These are phyloP conservation scores for Bemisia tabaci DNA, from an alignment of 1,140 invertebrate species.

Conservation along the genomic window DNA sequence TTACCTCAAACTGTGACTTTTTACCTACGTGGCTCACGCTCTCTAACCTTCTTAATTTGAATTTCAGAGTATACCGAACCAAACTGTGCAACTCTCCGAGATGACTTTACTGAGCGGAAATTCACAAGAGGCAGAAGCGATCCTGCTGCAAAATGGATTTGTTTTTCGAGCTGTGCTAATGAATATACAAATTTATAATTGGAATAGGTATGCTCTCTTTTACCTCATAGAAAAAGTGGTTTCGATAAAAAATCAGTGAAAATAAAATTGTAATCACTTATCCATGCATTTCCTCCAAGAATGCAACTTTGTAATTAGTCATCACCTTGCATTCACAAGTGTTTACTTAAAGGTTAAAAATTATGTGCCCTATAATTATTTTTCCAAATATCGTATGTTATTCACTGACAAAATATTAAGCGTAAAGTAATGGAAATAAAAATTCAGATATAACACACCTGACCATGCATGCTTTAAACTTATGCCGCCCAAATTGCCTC, in stretches of 20 bases:
- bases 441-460: too few relatives aligned
- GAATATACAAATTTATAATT: conserved; percentile 71
- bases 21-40: too few relatives aligned
- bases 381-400: neutral
- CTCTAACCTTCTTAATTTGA: too few relatives aligned
- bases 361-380: neutral
- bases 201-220: conserved; percentile 53
- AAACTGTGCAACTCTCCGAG: conserved; percentile 55
- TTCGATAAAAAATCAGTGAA: too few relatives aligned
- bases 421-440: too few relatives aligned
- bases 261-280: conserved; percentile 4
- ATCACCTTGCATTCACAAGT: neutral
- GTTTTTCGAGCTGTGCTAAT: conserved; percentile 61
- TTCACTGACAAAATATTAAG: too few relatives aligned
- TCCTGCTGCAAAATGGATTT: conserved; percentile 63
- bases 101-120: conserved; percentile 67
- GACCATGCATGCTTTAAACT: too few relatives aligned
- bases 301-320: neutral
- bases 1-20: too few relatives aligned
- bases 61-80: conserved; percentile 36
- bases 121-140: conserved; percentile 62
- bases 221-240: too few relatives aligned
- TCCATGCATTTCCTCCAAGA: neutral
- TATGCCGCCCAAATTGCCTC: too few relatives aligned
- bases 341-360: neutral